Evolutionary conservation across 2,797 vertebrate genomes (phyloP).

Genomic region (Phaenicophaeus curvirostris): DNA sequence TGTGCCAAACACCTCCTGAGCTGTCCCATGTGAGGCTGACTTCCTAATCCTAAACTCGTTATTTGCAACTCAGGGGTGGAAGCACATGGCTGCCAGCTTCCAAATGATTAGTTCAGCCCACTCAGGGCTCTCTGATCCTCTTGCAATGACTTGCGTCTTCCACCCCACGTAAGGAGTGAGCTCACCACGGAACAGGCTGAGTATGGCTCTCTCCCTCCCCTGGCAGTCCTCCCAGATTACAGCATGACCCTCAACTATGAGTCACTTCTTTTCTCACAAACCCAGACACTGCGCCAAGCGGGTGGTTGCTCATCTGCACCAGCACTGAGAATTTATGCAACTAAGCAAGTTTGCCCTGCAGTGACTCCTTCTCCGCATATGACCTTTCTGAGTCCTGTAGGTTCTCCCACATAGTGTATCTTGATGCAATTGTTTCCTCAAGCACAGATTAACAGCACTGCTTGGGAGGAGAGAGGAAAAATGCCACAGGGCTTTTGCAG

Average conservation of each 20-base stretch:
- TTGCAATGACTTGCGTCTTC: background rate
- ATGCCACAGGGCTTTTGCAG: rapidly evolving
- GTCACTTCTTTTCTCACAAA: conserved; percentile 58
- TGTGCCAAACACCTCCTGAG: conserved; percentile 16
- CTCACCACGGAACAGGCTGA: background rate
- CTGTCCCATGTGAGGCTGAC: background rate
- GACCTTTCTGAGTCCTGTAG: background rate
- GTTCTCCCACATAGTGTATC: background rate
- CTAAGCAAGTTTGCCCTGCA: background rate
- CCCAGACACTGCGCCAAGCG: background rate
- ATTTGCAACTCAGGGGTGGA: background rate
- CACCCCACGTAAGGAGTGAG: background rate
- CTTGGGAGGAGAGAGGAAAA: background rate
- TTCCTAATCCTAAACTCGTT: conserved; percentile 40
- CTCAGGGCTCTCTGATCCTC: background rate
- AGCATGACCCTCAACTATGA: conserved; percentile 57
- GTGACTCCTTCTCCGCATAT: background rate
- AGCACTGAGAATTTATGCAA: background rate
- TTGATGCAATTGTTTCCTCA: background rate
- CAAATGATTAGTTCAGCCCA: conserved; percentile 10
- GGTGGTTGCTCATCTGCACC: conserved; percentile 34
- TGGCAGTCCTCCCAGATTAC: conserved; percentile 57
- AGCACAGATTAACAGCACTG: background rate
- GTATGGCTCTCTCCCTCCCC: background rate
- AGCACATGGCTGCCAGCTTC: background rate